phyloP scores from a whole-genome alignment of 2,113 vertebrate species.

The Copsychus sechellarum region DNA sequence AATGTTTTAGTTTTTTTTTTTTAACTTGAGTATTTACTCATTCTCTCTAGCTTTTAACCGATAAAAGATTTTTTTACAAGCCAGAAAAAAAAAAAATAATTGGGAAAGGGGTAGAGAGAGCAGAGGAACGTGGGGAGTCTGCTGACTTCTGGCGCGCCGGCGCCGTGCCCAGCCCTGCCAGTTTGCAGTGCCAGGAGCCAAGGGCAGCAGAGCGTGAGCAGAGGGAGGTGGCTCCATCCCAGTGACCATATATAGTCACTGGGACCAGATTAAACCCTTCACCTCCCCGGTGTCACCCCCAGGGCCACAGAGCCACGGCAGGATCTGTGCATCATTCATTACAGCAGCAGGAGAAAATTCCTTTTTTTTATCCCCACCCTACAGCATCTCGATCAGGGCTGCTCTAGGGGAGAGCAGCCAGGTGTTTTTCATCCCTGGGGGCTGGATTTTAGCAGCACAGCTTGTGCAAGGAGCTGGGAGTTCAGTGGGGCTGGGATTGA shows the following conservation, averaged over 20 bases:
- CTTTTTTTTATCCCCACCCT: not conserved
- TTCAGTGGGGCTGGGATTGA: not conserved
- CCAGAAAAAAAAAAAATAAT: not conserved
- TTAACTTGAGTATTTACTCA: accelerated
- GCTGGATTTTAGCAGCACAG: not conserved
- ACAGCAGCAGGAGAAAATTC: not conserved
- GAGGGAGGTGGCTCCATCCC: slow-evolving; percentile 52
- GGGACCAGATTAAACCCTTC: slow-evolving; percentile 19
- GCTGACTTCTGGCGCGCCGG: slow-evolving; percentile 36
- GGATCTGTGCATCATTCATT: not conserved
- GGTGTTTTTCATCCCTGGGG: not conserved
- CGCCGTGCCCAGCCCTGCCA: slow-evolving; percentile 27
- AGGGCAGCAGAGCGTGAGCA: slow-evolving; percentile 40
- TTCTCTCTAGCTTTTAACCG: not conserved
- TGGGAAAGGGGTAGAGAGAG: not conserved
- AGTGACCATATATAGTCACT: slow-evolving; percentile 76
- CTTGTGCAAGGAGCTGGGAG: not conserved
- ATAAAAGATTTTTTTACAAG: not conserved
- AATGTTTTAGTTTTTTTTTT: not conserved
- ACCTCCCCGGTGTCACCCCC: not conserved
- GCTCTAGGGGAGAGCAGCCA: not conserved
- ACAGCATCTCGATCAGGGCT: not conserved
- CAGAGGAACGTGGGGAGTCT: slow-evolving; percentile 2
- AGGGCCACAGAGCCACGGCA: not conserved
- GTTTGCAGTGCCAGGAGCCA: slow-evolving; percentile 48